These are phyloP conservation scores for Cephus spinipes DNA, from an alignment of 2,888 invertebrate species.

Conservation along the genomic window DNA sequence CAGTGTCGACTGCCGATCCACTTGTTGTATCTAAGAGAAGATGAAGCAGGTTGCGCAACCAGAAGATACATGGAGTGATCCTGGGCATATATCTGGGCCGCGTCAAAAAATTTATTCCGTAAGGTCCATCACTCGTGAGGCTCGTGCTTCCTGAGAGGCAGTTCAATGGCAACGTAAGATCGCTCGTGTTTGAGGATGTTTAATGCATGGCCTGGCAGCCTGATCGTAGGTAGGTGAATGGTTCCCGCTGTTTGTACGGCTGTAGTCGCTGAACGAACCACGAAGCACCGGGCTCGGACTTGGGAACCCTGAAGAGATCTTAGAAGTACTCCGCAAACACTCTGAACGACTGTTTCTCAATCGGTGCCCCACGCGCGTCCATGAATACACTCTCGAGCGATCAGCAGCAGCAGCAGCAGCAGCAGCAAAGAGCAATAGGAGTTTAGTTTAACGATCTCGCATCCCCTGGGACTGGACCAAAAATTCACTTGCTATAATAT, in stretches of 20 bases:
- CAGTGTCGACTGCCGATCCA: background rate
- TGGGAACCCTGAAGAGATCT: conserved; percentile 32
- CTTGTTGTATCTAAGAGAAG: background rate
- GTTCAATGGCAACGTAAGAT: conserved; percentile 9
- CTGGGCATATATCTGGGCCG: conserved; percentile 4
- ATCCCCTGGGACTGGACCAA: background rate
- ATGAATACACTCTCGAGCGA: background rate
- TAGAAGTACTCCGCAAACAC: conserved; percentile 55
- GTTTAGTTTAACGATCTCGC: background rate
- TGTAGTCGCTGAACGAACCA: conserved; percentile 27
- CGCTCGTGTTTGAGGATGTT: conserved; percentile 30
- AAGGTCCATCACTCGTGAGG: background rate
- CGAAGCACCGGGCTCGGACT: conserved; percentile 12
- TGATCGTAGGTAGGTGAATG: conserved; percentile 32
- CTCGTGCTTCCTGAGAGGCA: conserved; percentile 1
- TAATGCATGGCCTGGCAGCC: conserved; percentile 35
- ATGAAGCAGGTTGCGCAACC: background rate
- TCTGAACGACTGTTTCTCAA: conserved; percentile 47
- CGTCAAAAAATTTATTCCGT: background rate
- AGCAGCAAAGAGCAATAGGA: background rate
- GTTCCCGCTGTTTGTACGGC: conserved; percentile 31
- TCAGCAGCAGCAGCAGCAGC: background rate
- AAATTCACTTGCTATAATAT: background rate
- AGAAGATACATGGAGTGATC: background rate
- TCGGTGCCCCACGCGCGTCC: conserved; percentile 30